Evolutionary conservation across 1,140 invertebrate genomes (phyloP).

Genomic region (Saxidomus purpurata): DNA sequence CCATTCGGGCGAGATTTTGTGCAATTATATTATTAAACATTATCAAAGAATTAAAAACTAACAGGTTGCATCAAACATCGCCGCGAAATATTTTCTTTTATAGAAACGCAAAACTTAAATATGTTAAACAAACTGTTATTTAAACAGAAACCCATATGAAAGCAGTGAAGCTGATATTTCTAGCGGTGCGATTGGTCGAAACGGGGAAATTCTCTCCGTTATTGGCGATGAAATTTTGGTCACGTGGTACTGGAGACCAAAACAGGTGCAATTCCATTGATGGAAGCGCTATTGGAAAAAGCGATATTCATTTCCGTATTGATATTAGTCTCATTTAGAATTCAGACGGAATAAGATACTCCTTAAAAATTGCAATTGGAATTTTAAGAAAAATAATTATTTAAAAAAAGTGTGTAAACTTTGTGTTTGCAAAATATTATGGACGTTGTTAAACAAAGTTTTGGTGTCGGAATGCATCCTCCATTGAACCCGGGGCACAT

Average conservation of each 20-base stretch:
- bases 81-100: neutral
- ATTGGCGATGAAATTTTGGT: constrained; percentile 57
- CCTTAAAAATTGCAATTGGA: constrained; percentile 51
- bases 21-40: constrained; percentile 59
- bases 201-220: constrained; percentile 17
- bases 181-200: constrained; percentile 26
- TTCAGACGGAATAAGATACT: constrained; percentile 50
- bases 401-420: constrained; percentile 87
- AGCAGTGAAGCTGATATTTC: constrained; percentile 1
- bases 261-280: constrained; percentile 68
- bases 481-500: constrained; percentile 76
- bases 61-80: constrained; percentile 15
- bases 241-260: constrained; percentile 56
- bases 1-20: constrained; percentile 10
- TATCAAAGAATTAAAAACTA: constrained; percentile 35
- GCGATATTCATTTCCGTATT: constrained; percentile 66
- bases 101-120: constrained; percentile 39
- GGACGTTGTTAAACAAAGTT: constrained; percentile 67
- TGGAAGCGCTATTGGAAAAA: constrained; percentile 57
- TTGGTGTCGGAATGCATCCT: constrained; percentile 72
- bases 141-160: constrained; percentile 13
- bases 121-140: constrained; percentile 40
- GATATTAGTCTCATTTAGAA: constrained; percentile 59
- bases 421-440: constrained; percentile 6
- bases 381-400: constrained; percentile 33